Base-by-base conservation (phyloP, 2,888 invertebrate species). In the Sycophila texana region DNA sequence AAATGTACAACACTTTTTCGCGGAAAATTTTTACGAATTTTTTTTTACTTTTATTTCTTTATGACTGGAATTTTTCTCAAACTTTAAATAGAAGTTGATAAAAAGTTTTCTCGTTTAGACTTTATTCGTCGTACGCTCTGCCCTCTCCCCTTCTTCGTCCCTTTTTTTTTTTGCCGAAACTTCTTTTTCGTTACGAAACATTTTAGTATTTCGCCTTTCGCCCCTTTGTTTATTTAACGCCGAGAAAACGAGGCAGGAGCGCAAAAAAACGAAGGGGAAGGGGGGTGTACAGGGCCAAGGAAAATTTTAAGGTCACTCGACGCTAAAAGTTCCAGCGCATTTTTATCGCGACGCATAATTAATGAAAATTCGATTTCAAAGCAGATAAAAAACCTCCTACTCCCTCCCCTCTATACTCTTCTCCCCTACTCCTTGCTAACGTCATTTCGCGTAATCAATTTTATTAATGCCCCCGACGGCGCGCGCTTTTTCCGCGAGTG, bases 91-190 rank as follows among this genome's bases (percentile, higher is more conserved):
- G 65, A 58, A 71, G 58, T 74, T 79, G 74, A 79, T 79, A 66
- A 74, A 78, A 79, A 75, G 71, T 71, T 74, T 79, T 75, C 75
- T 75, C 74, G 75, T 75, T 75, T 75, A 60, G 66, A 75, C 74
- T 79, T 75, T 66, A 79, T 75, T 68, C 67, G 67, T 18, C 20
- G 51, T 67, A 39, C 51, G 39, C 58, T 77, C 22, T 79, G 20
- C 57, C n/a, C 20, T 65, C 14, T 63, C 13, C 2, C 26, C 39
- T 65, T 65, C 53, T 2, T 16, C 49, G n/a, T 16, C n/a, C 16
- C 18, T n/a, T 55, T 49, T 20, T 65, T 47, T 53, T 66, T 60
- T 71, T 26, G 51, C 39, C 18, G 18, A 57, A 78, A 49, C 5
- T 73, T 78, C 57, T 13, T 20, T 55, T 73, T 51, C 65, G 66